phyloP scores from a whole-genome alignment of 2,113 vertebrate genomes.

The Ochotona curzoniae region DNA sequence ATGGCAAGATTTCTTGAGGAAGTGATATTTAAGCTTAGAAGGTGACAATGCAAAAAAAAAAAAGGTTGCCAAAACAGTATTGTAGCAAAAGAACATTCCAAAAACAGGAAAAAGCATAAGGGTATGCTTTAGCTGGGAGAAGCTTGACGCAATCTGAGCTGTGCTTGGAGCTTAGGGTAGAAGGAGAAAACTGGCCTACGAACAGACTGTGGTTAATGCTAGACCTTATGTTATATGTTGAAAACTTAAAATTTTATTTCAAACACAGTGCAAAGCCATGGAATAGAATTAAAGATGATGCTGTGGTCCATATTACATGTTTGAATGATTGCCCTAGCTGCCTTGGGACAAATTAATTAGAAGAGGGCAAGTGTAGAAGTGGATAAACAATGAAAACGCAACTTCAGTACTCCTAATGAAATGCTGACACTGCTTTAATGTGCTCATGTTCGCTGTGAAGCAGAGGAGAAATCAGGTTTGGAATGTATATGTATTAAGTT shows the following conservation, averaged over 20 bases:
- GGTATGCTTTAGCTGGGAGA: not conserved
- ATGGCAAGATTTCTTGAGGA: not conserved
- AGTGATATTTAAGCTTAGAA: not conserved
- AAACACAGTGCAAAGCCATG: constrained; percentile 37
- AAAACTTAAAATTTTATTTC: constrained; percentile 40
- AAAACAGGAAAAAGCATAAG: not conserved
- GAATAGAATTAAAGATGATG: constrained; percentile 37
- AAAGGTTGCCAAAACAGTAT: not conserved
- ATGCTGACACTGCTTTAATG: constrained; percentile 44
- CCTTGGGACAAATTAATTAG: constrained; percentile 58
- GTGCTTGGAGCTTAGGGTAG: not conserved
- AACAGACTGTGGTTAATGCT: not conserved
- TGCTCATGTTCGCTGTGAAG: not conserved
- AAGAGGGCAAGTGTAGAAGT: not conserved
- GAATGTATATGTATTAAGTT: constrained; percentile 55
- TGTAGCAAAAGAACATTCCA: constrained; percentile 3
- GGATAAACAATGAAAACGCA: constrained; percentile 52
- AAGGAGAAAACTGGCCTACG: not conserved
- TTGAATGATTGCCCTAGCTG: constrained; percentile 27
- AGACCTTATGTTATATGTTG: not conserved
- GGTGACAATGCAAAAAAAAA: constrained; percentile 5
- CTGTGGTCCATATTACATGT: constrained; percentile 20
- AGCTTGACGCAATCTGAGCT: not conserved
- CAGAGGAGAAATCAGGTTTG: constrained; percentile 32
- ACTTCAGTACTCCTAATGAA: constrained; percentile 44